Evolutionary conservation across 2,113 vertebrate genomes (phyloP), one percentile per base, ranked within the genome.

Genomic region (Castor canadensis): DNA sequence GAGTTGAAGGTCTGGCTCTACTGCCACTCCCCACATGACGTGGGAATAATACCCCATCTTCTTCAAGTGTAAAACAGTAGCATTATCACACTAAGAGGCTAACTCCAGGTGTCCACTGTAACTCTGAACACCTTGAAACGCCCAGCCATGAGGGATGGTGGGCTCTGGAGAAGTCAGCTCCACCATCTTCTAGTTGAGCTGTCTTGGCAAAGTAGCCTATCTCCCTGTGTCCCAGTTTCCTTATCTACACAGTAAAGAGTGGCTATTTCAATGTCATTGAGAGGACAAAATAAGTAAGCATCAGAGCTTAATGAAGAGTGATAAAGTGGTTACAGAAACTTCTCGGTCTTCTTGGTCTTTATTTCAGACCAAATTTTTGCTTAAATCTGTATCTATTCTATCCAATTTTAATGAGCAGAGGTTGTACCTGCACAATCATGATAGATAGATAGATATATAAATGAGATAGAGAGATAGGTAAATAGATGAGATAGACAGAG

Each of bases 1-100:
- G 1, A 49, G 15, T 3, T 1, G 3, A 24, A 22, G 35, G 12
- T 0, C 43, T 3, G 22, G 9, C 9, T 40, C 24, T 15, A 11
- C 11, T 28, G 24, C 45, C 30, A 7, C 10, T 22, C 5, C 24
- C 35, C n/a, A 0, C 1, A 2, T 26, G 49, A 32, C 3, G 32
- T 40, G 10, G 47, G 40, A 45, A 11, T 43, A 67, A 26, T 67
- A 11, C 9, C 0, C 16, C 71, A 2, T 0, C 22, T 38, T 69
- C 45, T 22, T 38, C 5, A 0, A 5, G 1, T 32, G 30, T 43
- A 32, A 66, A 64, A 71, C 16, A 9, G 26, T 16, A 58, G 45
- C 4, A 11, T 3, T 2, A 3, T 69, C 3, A 22, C 24, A 26
- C 22, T 10, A 35, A 22, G 38, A 28, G 7, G 43, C 9, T 71